Percentiles rank a stretch among this genome's conserved stretches.
phyloP scores from a whole-genome alignment of 2,797 vertebrate species.

The Ctenopoma kingsleyae region DNA sequence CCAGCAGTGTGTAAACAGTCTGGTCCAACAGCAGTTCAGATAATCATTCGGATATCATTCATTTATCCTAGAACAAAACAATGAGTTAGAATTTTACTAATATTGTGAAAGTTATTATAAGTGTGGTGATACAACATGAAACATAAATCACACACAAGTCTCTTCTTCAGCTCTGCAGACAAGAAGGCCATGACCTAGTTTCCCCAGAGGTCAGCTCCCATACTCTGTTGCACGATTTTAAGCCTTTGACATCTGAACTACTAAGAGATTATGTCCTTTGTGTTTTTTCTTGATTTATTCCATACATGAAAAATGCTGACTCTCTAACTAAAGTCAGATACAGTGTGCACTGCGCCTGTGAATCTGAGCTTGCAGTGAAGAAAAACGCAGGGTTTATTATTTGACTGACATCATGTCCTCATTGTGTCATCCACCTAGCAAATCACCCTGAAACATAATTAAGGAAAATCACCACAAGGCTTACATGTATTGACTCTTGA shows the following conservation, averaged over 20 bases:
- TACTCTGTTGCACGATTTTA: constrained; percentile 54
- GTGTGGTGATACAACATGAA: constrained; percentile 8
- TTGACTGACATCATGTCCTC: constrained; percentile 71
- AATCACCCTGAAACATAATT: constrained; percentile 72
- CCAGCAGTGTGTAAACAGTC: constrained; percentile 65
- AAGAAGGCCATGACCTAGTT: constrained; percentile 66
- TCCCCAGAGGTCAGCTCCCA: constrained; percentile 61
- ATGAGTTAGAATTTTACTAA: constrained; percentile 30
- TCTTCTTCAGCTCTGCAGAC: constrained; percentile 47
- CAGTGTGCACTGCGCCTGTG: constrained; percentile 15
- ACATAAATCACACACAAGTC: constrained; percentile 12
- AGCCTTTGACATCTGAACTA: constrained; percentile 67
- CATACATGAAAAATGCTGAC: constrained; percentile 47
- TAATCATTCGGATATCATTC: constrained; percentile 33
- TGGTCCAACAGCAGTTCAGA: constrained; percentile 43
- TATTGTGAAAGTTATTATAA: not conserved
- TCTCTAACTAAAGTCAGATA: constrained; percentile 38
- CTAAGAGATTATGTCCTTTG: constrained; percentile 61
- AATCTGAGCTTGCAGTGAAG: constrained; percentile 22
- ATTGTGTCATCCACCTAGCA: constrained; percentile 75
- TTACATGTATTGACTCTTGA: constrained; percentile 67
- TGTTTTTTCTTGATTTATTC: constrained; percentile 45
- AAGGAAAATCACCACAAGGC: constrained; percentile 66
- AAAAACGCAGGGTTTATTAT: constrained; percentile 49
- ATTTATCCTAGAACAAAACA: constrained; percentile 27